These are phyloP conservation scores for Drosophila longiperda DNA, from an alignment of 2,888 invertebrate genomes.

Conservation along the genomic window DNA sequence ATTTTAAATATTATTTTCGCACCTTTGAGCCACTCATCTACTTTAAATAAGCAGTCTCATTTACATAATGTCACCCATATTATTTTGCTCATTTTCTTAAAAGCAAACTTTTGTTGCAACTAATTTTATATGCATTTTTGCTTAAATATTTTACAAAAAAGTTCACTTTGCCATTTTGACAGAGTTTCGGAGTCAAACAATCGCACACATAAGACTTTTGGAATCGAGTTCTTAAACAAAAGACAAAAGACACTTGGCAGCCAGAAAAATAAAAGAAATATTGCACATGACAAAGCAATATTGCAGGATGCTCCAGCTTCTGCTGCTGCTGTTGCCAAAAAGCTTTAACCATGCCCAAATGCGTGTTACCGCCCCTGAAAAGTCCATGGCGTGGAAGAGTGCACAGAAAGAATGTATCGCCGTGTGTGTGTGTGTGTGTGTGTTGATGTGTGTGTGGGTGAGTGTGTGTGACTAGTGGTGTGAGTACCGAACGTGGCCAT, in stretches of 20 bases:
- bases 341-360: conserved; percentile 56
- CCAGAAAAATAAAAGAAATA: conserved; percentile 60
- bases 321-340: conserved; percentile 57
- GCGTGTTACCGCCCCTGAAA: conserved; percentile 31
- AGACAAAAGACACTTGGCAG: conserved; percentile 47
- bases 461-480: conserved; percentile 5
- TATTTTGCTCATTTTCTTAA: not conserved
- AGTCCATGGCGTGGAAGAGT: conserved; percentile 60
- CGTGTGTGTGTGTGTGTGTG: conserved; percentile 13
- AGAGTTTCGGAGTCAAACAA: conserved; percentile 10
- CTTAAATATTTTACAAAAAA: conserved; percentile 29
- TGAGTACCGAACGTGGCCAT: conserved; percentile 66
- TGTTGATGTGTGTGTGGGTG: not conserved
- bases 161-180: conserved; percentile 5
- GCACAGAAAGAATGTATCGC: conserved; percentile 59
- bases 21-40: not conserved
- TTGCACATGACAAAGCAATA: conserved; percentile 75
- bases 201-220: conserved; percentile 4
- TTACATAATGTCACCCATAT: not conserved
- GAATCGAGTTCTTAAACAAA: conserved; percentile 43
- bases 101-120: conserved; percentile 34
- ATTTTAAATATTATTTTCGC: not conserved
- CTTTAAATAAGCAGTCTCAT: not conserved
- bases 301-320: conserved; percentile 50
- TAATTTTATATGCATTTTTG: conserved; percentile 40